Conservation (phyloP, 2,113 vertebrate species). For the Perognathus longimembris region DNA sequence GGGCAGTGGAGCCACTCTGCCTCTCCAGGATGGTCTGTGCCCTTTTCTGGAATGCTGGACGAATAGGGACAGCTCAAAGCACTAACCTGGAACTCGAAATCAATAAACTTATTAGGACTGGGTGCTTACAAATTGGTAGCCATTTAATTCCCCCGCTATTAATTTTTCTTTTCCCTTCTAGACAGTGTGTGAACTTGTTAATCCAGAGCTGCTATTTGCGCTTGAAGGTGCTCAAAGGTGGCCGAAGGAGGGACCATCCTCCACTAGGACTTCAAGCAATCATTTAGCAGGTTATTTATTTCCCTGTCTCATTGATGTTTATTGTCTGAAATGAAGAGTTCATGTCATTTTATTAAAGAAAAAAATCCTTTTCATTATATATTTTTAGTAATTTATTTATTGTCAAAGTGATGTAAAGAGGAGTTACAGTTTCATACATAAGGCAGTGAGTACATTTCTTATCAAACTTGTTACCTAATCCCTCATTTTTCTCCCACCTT, state of each 20-base stretch:
- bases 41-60: slow-evolving; percentile 67
- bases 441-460: too few relatives aligned
- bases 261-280: not conserved
- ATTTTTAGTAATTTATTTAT: too few relatives aligned
- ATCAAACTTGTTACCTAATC: too few relatives aligned
- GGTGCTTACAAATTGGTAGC: slow-evolving; percentile 81
- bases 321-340: not conserved
- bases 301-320: not conserved
- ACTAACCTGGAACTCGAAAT: slow-evolving; percentile 79
- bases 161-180: slow-evolving; percentile 53
- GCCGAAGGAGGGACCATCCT: not conserved
- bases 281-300: not conserved
- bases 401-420: too few relatives aligned
- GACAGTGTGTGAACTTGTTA: not conserved
- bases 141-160: slow-evolving; percentile 80
- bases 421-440: too few relatives aligned
- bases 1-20: not conserved
- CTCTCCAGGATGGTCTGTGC: slow-evolving; percentile 38
- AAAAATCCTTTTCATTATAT: not conserved
- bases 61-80: slow-evolving; percentile 71
- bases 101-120: slow-evolving; percentile 76
- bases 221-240: slow-evolving; percentile 17
- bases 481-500: too few relatives aligned
- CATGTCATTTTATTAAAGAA: not conserved
- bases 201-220: not conserved